phyloP scores from a whole-genome alignment of 2,113 vertebrate species.

The Chaetorhynchus papuensis region DNA sequence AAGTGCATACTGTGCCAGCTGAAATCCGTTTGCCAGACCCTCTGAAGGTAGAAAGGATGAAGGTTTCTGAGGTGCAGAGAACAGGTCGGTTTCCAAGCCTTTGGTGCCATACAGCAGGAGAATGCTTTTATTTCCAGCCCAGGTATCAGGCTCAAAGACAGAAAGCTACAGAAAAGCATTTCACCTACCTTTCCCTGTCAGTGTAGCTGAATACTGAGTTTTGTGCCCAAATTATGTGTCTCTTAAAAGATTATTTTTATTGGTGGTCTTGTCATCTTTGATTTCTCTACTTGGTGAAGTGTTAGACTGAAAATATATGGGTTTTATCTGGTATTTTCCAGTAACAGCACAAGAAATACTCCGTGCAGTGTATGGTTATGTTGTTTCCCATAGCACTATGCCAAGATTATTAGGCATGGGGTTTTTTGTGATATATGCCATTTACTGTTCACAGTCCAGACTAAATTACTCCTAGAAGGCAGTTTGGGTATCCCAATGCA shows the following conservation, averaged over 20 bases:
- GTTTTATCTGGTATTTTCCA: neutral
- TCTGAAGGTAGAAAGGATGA: neutral
- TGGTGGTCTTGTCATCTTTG: neutral
- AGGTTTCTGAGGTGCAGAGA: neutral
- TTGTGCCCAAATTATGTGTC: neutral
- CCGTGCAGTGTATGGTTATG: neutral
- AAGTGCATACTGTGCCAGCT: neutral
- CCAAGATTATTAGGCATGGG: neutral
- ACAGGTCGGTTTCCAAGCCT: neutral
- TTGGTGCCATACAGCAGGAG: neutral
- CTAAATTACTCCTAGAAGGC: neutral
- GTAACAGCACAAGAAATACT: neutral
- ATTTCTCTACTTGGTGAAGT: neutral
- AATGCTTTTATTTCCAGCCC: neutral
- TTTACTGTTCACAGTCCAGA: neutral
- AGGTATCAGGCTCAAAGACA: neutral
- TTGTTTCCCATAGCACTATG: neutral
- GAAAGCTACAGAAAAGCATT: neutral
- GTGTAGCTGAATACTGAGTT: neutral
- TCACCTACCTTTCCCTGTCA: neutral
- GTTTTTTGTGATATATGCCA: neutral
- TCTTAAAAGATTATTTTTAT: neutral
- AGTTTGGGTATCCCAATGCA: neutral
- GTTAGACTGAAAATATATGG: neutral
- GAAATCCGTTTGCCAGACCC: neutral